Conservation (phyloP, 92 coral and sea anemone genomes). For the Porites cylindrica region DNA sequence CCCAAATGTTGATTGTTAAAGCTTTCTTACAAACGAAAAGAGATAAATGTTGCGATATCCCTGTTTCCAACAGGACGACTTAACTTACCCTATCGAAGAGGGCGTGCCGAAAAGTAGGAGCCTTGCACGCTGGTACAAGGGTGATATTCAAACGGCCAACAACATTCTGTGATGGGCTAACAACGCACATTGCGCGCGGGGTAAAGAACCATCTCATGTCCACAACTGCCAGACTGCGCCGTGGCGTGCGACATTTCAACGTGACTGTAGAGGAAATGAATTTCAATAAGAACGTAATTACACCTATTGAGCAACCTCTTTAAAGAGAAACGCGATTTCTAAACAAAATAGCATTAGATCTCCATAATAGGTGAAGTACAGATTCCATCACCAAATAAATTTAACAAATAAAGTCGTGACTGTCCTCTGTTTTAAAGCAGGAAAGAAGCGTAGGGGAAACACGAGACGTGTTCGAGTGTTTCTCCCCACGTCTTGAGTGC, state of each 20-base stretch:
- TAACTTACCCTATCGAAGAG: conserved; percentile 15
- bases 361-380: not conserved
- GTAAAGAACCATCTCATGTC: not conserved
- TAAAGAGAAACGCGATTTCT: not conserved
- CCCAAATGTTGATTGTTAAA: too few relatives aligned
- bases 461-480: too few relatives aligned
- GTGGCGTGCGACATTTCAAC: not conserved
- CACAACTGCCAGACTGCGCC: not conserved
- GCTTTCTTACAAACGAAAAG: not conserved
- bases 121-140: conserved; percentile 12
- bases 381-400: too few relatives aligned
- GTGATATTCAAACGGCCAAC: conserved; percentile 1
- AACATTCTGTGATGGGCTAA: not conserved
- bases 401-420: too few relatives aligned
- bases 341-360: not conserved
- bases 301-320: too few relatives aligned
- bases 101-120: not conserved
- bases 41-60: not conserved
- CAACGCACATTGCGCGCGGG: not conserved
- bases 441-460: too few relatives aligned
- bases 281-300: too few relatives aligned
- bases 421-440: too few relatives aligned
- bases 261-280: not conserved
- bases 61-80: too few relatives aligned
- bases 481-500: too few relatives aligned